These are phyloP conservation scores for Drosophila bocki DNA, from an alignment of 1,140 invertebrate genomes.

Conservation along the genomic window DNA sequence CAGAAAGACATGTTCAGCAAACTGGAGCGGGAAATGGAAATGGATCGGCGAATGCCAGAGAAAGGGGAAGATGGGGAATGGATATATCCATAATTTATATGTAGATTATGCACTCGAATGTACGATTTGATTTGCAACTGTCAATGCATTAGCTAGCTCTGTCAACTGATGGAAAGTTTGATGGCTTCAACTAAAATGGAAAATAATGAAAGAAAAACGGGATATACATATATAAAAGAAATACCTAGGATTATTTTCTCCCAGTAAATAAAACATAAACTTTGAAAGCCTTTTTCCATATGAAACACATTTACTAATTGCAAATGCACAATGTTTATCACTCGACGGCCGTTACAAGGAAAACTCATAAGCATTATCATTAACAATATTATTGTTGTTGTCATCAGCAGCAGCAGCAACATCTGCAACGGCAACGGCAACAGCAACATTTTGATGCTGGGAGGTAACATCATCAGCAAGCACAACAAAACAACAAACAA, in stretches of 20 bases:
- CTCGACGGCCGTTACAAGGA: constrained; percentile 68
- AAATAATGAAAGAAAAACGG: neutral
- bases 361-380: constrained; percentile 83
- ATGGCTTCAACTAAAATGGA: neutral
- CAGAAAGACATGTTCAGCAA: constrained; percentile 46
- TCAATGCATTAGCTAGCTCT: constrained; percentile 59
- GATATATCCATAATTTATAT: constrained; percentile 71
- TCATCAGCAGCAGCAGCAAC: constrained; percentile 56
- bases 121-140: constrained; percentile 77
- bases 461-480: constrained; percentile 63
- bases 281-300: neutral
- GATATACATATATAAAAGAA: neutral
- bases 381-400: constrained; percentile 84
- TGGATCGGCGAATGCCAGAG: constrained; percentile 27
- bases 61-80: neutral
- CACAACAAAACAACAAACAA: constrained; percentile 57
- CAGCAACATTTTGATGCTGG: constrained; percentile 40
- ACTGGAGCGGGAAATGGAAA: constrained; percentile 49
- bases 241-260: neutral
- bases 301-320: constrained; percentile 77
- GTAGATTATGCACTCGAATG: constrained; percentile 63
- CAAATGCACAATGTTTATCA: constrained; percentile 75
- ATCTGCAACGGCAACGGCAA: constrained; percentile 45
- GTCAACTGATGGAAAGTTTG: constrained; percentile 68
- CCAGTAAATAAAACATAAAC: neutral